Evolutionary conservation across 2,113 vertebrate genomes (phyloP).

Genomic region (Sylvilagus bachmani): DNA sequence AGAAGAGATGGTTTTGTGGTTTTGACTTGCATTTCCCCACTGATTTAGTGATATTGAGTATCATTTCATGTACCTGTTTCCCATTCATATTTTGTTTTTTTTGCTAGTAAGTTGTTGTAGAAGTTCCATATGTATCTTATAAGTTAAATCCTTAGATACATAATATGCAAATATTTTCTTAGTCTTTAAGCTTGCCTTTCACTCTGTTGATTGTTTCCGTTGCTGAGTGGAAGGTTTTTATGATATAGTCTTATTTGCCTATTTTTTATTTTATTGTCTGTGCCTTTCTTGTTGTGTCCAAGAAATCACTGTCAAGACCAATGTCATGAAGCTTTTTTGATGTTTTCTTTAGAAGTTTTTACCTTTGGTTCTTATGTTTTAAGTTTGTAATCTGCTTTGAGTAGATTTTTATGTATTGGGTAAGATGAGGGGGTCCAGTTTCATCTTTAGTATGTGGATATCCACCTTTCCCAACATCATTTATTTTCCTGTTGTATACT

Average conservation of each 20-base stretch:
- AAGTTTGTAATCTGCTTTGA: not conserved
- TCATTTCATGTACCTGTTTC: too few species aligned
- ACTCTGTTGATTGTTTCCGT: not conserved
- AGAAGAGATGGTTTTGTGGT: too few species aligned
- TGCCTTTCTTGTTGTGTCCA: too few species aligned
- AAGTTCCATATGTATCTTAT: not conserved
- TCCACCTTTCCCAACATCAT: too few species aligned
- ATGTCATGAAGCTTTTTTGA: too few species aligned
- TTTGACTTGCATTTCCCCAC: too few species aligned
- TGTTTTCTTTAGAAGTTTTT: too few species aligned
- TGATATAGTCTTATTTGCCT: not conserved
- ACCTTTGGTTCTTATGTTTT: not conserved
- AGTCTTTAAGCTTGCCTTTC: not conserved
- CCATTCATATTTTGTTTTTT: not conserved
- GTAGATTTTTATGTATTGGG: not conserved
- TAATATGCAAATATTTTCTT: not conserved
- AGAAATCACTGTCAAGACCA: too few species aligned
- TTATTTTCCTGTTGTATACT: not conserved
- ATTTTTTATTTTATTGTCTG: not conserved
- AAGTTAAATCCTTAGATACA: not conserved
- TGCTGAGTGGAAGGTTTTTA: not conserved
- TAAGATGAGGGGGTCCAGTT: not conserved
- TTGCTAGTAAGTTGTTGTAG: not conserved
- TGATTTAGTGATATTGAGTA: too few species aligned
- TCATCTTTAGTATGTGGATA: too few species aligned